A percentile compares a stretch with the other conserved stretches of the same genome.
Evolutionary conservation across 1,140 invertebrate species (phyloP).

Genomic region (Drosophila mauritiana): DNA sequence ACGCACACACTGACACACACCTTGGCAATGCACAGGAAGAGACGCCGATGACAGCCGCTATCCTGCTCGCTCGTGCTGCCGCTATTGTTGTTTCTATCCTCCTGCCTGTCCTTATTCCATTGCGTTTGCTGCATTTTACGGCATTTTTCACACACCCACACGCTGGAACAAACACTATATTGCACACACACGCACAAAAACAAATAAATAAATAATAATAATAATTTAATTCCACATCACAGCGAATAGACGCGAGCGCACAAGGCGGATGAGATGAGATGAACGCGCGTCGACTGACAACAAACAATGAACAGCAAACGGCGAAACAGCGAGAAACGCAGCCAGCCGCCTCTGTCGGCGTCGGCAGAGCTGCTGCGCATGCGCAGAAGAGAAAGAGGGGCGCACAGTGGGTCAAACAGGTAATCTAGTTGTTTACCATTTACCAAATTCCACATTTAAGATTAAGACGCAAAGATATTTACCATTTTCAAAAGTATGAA

Average conservation of each 20-base stretch:
- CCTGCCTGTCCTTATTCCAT: slow-evolving; percentile 48
- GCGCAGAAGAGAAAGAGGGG: slow-evolving; percentile 22
- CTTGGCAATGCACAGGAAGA: slow-evolving; percentile 65
- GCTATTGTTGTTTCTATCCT: slow-evolving; percentile 37
- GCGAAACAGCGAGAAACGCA: slow-evolving; percentile 17
- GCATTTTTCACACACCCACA: slow-evolving; percentile 33
- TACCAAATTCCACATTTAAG: too few species aligned
- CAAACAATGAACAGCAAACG: slow-evolving; percentile 49
- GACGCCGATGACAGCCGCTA: slow-evolving; percentile 62
- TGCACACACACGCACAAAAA: slow-evolving; percentile 15
- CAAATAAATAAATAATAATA: slow-evolving; percentile 24
- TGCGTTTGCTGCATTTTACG: slow-evolving; percentile 54
- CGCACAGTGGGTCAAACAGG: background rate
- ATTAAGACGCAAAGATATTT: too few species aligned
- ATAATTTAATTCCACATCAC: slow-evolving; percentile 26
- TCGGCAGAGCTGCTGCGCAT: slow-evolving; percentile 30
- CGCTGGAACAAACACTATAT: slow-evolving; percentile 1
- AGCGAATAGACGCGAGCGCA: slow-evolving; percentile 35
- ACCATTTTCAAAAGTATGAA: too few species aligned
- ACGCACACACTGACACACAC: slow-evolving; percentile 40
- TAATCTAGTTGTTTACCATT: background rate
- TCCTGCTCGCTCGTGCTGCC: slow-evolving; percentile 6
- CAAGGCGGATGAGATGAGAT: slow-evolving; percentile 39
- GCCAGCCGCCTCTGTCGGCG: slow-evolving; percentile 16
- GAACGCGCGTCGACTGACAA: slow-evolving; percentile 51